These are phyloP conservation scores for Vannuccia rotundouncinata DNA, from an alignment of 2,888 invertebrate genomes.

Conservation along the genomic window DNA sequence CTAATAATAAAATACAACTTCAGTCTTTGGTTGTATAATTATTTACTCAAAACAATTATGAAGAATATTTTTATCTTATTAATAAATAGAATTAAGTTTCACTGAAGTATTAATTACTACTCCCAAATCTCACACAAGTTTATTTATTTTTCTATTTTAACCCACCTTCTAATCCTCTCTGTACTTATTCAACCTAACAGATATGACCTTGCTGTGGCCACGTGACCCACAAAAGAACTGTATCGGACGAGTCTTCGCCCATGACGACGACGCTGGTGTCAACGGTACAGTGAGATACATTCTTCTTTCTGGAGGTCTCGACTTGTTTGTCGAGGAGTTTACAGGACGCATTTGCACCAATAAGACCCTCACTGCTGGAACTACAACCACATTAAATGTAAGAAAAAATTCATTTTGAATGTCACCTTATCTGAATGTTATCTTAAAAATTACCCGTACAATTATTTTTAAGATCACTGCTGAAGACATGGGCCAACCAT, in stretches of 20 bases:
- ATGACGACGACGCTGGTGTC: not conserved
- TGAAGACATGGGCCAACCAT: not conserved
- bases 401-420: not conserved
- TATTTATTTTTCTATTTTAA: no score
- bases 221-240: not conserved
- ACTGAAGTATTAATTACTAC: no score
- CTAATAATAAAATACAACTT: no score
- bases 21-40: no score
- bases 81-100: no score
- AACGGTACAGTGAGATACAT: not conserved
- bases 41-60: no score
- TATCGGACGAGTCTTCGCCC: not conserved
- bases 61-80: no score
- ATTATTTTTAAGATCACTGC: not conserved
- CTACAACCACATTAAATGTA: not conserved
- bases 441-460: no score
- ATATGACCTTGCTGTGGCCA: not conserved
- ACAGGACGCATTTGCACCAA: not conserved
- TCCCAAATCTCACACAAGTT: no score
- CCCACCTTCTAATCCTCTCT: not conserved
- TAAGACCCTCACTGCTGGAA: not conserved
- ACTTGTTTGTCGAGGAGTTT: not conserved
- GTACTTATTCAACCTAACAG: not conserved
- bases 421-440: no score
- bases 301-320: not conserved